These are phyloP conservation scores for Tanytarsus gracilentus DNA, from an alignment of 2,888 invertebrate genomes.

Conservation along the genomic window DNA sequence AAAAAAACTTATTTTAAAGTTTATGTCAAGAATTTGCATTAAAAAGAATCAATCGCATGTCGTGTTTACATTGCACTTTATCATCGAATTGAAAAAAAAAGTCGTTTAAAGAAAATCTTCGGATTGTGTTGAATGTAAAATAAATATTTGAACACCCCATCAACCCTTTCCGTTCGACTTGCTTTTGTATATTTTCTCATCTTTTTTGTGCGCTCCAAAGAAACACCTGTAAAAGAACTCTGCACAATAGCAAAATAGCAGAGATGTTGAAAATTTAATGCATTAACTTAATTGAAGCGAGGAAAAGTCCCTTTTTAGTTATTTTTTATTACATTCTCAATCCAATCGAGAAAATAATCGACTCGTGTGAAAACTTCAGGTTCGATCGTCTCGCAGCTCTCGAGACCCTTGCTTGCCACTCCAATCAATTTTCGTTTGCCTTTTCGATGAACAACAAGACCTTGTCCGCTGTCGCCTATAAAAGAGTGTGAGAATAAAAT, in stretches of 20 bases:
- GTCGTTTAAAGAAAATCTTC: too few species aligned
- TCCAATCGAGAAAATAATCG: not conserved
- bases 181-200: too few species aligned
- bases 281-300: not conserved
- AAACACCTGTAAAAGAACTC: not conserved
- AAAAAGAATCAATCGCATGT: too few species aligned
- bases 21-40: too few species aligned
- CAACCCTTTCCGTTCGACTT: too few species aligned
- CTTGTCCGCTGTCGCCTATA: slow-evolving; percentile 4
- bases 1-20: too few species aligned
- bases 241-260: not conserved
- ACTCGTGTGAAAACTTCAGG: slow-evolving; percentile 10
- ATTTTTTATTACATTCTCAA: not conserved
- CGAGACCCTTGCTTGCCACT: not conserved
- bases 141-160: too few species aligned
- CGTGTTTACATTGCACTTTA: too few species aligned
- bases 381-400: slow-evolving; percentile 1
- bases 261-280: slow-evolving; percentile 16
- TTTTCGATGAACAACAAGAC: not conserved
- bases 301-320: not conserved
- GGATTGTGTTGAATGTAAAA: too few species aligned
- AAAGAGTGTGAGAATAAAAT: not conserved
- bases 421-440: slow-evolving; percentile 8
- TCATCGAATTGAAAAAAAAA: too few species aligned
- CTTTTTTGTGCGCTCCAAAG: too few species aligned